phyloP scores from a whole-genome alignment of 2,797 vertebrate species.

The Parauchenoglanis ngamensis region DNA sequence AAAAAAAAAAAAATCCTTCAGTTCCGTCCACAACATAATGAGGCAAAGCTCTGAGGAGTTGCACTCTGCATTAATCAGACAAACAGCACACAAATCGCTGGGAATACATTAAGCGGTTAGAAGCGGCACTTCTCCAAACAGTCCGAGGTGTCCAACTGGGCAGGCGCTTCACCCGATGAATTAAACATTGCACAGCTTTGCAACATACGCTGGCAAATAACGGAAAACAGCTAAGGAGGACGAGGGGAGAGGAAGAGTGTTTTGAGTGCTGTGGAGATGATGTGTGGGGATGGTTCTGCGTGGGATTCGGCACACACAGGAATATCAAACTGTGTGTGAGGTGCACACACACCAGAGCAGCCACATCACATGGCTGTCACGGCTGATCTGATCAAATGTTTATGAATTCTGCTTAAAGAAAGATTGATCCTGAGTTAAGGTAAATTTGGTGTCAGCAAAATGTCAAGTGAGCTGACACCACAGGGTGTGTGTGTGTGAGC shows the following conservation, averaged over 20 bases:
- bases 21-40: constrained; percentile 40
- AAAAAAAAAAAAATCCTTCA: constrained; percentile 23
- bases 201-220: constrained; percentile 51
- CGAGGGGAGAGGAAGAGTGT: constrained; percentile 39
- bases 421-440: constrained; percentile 78
- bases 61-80: constrained; percentile 73
- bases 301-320: constrained; percentile 40
- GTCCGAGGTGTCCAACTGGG: constrained; percentile 74
- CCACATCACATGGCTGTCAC: constrained; percentile 62
- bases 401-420: constrained; percentile 76
- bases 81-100: constrained; percentile 75
- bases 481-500: constrained; percentile 14
- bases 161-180: constrained; percentile 70
- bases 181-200: constrained; percentile 68
- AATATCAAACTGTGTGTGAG: constrained; percentile 31
- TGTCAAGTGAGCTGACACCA: constrained; percentile 73
- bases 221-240: constrained; percentile 61
- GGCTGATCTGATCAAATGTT: constrained; percentile 75
- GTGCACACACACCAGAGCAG: constrained; percentile 42
- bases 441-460: constrained; percentile 75
- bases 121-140: constrained; percentile 75
- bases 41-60: constrained; percentile 55
- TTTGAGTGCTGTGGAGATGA: constrained; percentile 37
- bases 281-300: constrained; percentile 29
- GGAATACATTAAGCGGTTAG: constrained; percentile 78